Evolutionary conservation across 2,113 vertebrate genomes (phyloP).

Genomic region (Varanus salvator): DNA sequence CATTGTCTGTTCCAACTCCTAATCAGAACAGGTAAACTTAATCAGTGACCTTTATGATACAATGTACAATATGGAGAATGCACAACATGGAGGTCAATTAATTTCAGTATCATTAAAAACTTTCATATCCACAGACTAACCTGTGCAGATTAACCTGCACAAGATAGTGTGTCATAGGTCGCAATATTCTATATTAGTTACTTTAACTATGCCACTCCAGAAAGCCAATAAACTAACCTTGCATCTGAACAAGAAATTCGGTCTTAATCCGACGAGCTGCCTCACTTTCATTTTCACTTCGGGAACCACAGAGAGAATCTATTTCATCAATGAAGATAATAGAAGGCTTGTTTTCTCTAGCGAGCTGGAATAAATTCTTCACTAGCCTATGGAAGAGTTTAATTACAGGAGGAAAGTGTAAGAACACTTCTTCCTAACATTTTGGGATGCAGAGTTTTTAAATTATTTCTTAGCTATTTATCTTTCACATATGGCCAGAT

Average conservation of each 20-base stretch:
- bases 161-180: neutral
- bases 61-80: neutral
- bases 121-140: conserved; percentile 2
- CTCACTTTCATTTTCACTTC: conserved; percentile 98
- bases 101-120: neutral
- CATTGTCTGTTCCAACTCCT: conserved; percentile 96
- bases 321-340: conserved; percentile 99
- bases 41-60: neutral
- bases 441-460: too few species aligned
- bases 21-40: conserved; percentile 52
- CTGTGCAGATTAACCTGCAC: neutral
- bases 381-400: conserved; percentile 84
- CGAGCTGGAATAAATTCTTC: conserved; percentile 94
- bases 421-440: neutral
- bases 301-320: conserved; percentile 94
- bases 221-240: conserved; percentile 79
- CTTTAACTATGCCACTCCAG: neutral
- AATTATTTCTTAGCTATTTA: neutral
- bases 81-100: neutral
- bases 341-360: conserved; percentile 94
- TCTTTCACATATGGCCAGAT: neutral
- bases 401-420: neutral
- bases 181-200: rapidly evolving
- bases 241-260: conserved; percentile 98
- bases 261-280: conserved; percentile 96